Percentiles rank a stretch among this genome's conserved stretches.
phyloP scores from a whole-genome alignment of 2,113 vertebrate genomes.

The Eubucco bourcierii region DNA sequence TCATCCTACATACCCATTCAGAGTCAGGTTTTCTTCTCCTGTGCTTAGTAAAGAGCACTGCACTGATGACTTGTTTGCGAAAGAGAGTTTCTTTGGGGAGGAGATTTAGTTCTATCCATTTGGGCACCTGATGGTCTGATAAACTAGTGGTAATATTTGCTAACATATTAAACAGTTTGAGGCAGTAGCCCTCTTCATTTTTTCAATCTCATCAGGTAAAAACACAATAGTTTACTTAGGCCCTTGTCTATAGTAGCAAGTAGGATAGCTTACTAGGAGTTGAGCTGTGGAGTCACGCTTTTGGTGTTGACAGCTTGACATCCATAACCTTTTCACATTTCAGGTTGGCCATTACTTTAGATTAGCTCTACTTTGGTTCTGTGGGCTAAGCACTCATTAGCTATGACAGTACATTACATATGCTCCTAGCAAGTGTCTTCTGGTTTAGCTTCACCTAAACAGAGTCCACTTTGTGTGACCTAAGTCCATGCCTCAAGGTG shows the following conservation, averaged over 20 bases:
- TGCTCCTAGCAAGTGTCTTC: neutral
- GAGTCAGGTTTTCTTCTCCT: neutral
- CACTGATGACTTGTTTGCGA: neutral
- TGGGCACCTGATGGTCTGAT: neutral
- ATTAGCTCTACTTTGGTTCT: neutral
- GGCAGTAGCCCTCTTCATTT: neutral
- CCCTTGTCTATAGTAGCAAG: neutral
- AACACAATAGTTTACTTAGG: neutral
- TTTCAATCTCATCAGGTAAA: neutral
- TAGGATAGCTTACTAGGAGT: fast-evolving
- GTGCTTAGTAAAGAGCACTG: neutral
- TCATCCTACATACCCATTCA: neutral
- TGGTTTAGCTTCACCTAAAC: neutral
- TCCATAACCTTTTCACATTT: neutral
- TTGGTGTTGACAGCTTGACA: neutral
- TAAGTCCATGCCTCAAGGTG: neutral
- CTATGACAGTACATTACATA: fast-evolving
- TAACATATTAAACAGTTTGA: neutral
- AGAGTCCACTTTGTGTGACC: neutral
- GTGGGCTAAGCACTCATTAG: neutral
- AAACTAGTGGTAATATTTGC: neutral
- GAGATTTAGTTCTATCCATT: neutral
- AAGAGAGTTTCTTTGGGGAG: neutral
- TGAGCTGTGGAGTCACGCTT: fast-evolving
- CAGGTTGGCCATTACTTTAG: neutral